phyloP scores from a whole-genome alignment of 2,113 vertebrate genomes.

The Puma concolor region DNA sequence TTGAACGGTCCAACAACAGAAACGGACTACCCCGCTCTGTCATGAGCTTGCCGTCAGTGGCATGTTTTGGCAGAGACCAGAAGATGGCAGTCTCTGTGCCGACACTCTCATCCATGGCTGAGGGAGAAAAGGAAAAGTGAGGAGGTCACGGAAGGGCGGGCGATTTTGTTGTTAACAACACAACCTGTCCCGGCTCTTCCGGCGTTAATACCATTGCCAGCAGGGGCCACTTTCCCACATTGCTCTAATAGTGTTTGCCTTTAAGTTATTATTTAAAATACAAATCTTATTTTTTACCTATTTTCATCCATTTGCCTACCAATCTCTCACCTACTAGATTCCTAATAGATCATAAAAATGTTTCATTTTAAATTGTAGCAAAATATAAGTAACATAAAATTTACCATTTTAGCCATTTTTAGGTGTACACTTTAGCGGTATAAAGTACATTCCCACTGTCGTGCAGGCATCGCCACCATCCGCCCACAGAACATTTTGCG shows the following conservation, averaged over 20 bases:
- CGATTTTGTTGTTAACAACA: not conserved
- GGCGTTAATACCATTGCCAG: not conserved
- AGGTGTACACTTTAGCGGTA: not conserved
- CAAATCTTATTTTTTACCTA: not conserved
- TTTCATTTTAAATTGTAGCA: not conserved
- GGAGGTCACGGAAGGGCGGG: accelerated
- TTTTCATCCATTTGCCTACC: not conserved
- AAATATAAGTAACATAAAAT: not conserved
- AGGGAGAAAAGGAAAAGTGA: not conserved
- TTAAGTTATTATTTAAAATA: not conserved
- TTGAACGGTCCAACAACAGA: not conserved
- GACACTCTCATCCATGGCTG: not conserved
- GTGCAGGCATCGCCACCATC: not conserved
- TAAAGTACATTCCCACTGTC: not conserved
- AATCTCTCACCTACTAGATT: not conserved
- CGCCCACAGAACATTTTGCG: not conserved
- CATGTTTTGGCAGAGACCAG: not conserved
- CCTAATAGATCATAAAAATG: not conserved
- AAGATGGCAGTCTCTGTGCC: not conserved
- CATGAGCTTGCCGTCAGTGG: not conserved
- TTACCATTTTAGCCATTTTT: not conserved
- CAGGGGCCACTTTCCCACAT: not conserved
- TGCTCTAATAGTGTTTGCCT: not conserved
- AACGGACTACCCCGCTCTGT: not conserved
- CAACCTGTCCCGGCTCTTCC: not conserved